These are phyloP conservation scores for Eutolmus rufibarbis DNA, from an alignment of 2,888 invertebrate species.

Conservation along the genomic window DNA sequence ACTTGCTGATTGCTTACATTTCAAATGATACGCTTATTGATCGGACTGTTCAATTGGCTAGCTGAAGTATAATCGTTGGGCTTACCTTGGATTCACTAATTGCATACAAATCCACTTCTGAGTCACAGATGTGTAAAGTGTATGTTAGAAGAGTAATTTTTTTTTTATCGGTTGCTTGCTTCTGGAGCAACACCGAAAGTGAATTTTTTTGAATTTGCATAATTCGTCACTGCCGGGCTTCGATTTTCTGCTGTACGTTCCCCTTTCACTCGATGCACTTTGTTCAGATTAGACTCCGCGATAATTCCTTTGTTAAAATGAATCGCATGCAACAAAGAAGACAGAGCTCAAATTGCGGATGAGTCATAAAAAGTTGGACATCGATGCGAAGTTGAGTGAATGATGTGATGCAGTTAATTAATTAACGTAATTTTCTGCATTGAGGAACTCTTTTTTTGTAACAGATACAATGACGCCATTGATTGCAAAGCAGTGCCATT, in stretches of 20 bases:
- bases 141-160: background rate
- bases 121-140: background rate
- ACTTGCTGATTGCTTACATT: background rate
- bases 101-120: background rate
- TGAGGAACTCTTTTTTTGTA: background rate
- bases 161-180: background rate
- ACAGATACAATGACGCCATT: background rate
- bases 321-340: background rate
- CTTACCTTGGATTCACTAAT: background rate
- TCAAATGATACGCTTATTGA: background rate
- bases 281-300: background rate
- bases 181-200: background rate
- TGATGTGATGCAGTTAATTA: background rate
- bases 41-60: background rate
- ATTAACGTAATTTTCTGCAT: background rate
- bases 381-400: background rate
- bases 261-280: background rate
- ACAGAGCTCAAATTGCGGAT: background rate
- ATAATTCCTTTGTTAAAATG: background rate
- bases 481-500: background rate
- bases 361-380: background rate
- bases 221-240: background rate
- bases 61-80: background rate
- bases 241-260: background rate
- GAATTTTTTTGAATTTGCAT: background rate